A percentile compares a stretch with the other conserved stretches of the same genome.
phyloP scores from a whole-genome alignment of 1,140 invertebrate genomes.

The Aphaenogaster rudis region DNA sequence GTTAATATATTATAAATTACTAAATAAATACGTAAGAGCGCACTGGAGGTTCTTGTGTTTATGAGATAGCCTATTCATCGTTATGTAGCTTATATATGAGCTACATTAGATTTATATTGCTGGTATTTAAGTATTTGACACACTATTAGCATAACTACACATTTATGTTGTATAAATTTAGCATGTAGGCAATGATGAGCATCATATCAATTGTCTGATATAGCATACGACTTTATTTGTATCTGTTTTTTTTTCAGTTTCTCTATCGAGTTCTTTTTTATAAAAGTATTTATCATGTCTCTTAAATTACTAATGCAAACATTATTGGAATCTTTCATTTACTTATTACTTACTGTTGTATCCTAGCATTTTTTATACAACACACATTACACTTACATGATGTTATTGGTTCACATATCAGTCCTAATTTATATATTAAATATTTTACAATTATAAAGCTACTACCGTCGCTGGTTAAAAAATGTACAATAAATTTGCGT shows the following conservation, averaged over 20 bases:
- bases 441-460: slow-evolving; percentile 64
- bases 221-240: slow-evolving; percentile 31
- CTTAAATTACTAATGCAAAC: slow-evolving; percentile 42
- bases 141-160: slow-evolving; percentile 9
- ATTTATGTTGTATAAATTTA: slow-evolving; percentile 21
- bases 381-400: slow-evolving; percentile 35
- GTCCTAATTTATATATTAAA: slow-evolving; percentile 55
- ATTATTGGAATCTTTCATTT: not conserved
- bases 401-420: slow-evolving; percentile 40
- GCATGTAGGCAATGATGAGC: not conserved
- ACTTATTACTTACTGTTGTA: slow-evolving; percentile 31
- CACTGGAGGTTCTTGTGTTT: slow-evolving; percentile 14
- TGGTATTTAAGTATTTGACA: not conserved
- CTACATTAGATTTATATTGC: slow-evolving; percentile 10
- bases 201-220: slow-evolving; percentile 17
- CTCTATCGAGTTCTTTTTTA: slow-evolving; percentile 17
- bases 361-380: slow-evolving; percentile 65
- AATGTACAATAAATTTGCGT: slow-evolving; percentile 54
- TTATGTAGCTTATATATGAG: slow-evolving; percentile 12
- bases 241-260: slow-evolving; percentile 28
- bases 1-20: slow-evolving; percentile 75
- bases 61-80: slow-evolving; percentile 17
- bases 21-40: slow-evolving; percentile 68
- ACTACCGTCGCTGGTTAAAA: slow-evolving; percentile 66
- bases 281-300: slow-evolving; percentile 33